Percentiles rank a stretch among this genome's conserved stretches.
phyloP scores from a whole-genome alignment of 1,140 invertebrate genomes.

The Lithobius niger region DNA sequence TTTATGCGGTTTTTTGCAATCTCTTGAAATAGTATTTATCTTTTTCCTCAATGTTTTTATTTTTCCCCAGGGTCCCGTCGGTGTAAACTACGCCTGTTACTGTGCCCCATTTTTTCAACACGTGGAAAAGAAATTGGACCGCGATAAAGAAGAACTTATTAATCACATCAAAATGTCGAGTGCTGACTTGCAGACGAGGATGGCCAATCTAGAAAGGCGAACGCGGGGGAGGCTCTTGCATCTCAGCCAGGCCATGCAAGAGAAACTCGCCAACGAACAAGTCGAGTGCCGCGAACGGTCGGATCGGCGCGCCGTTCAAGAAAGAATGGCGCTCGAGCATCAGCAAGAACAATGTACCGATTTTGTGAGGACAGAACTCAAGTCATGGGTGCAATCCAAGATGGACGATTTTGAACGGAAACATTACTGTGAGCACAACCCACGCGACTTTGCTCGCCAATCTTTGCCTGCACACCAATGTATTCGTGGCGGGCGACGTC shows the following conservation, averaged over 20 bases:
- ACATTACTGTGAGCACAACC: slow-evolving; percentile 1
- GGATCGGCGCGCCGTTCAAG: slow-evolving; percentile 13
- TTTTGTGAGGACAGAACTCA: slow-evolving; percentile 13
- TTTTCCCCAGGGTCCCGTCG: slow-evolving; percentile 55
- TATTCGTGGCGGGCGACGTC: not conserved
- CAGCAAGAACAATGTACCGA: slow-evolving; percentile 11
- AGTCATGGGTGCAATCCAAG: slow-evolving; percentile 9
- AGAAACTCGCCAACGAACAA: slow-evolving; percentile 17
- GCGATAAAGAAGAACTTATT: slow-evolving; percentile 70
- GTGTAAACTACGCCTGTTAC: slow-evolving; percentile 70
- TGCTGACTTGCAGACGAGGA: slow-evolving; percentile 61
- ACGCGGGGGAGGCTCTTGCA: slow-evolving; percentile 62
- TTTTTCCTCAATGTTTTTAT: too few species aligned
- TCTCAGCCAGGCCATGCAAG: slow-evolving; percentile 30
- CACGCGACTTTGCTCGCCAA: not conserved
- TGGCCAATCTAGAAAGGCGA: slow-evolving; percentile 56
- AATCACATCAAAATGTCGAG: slow-evolving; percentile 67
- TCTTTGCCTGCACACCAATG: not conserved
- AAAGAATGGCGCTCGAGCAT: slow-evolving; percentile 16
- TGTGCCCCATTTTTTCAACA: slow-evolving; percentile 72
- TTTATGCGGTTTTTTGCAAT: too few species aligned
- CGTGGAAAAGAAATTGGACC: slow-evolving; percentile 69
- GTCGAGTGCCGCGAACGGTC: slow-evolving; percentile 18
- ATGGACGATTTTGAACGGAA: slow-evolving; percentile 7
- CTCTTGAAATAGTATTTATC: too few species aligned